Evolutionary conservation across 2,888 invertebrate genomes (phyloP).

Genomic region (Scaptomyza cyrtandrae): DNA sequence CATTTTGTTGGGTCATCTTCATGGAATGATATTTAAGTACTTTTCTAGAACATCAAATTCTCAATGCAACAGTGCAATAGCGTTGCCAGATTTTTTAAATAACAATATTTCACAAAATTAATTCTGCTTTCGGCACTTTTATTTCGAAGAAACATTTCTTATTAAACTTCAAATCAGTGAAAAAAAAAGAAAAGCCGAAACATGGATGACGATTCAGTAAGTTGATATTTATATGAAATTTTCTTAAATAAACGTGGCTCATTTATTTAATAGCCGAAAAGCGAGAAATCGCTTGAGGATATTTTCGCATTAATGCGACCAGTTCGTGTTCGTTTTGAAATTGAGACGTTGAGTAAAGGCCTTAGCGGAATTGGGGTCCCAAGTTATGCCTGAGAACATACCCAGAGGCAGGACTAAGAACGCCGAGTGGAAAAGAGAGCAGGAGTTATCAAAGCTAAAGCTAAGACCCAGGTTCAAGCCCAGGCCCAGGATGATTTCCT

Average conservation of each 20-base stretch:
- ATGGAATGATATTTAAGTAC: neutral
- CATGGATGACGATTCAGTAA: neutral
- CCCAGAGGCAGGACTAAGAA: no score
- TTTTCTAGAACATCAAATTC: neutral
- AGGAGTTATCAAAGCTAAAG: no score
- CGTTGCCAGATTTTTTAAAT: neutral
- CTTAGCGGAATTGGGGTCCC: no score
- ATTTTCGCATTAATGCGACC: neutral
- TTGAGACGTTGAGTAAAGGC: neutral
- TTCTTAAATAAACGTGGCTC: neutral
- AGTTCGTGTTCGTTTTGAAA: neutral
- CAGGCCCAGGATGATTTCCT: no score
- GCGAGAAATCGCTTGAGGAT: neutral
- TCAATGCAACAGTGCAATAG: neutral
- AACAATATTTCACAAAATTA: neutral
- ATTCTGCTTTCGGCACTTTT: neutral
- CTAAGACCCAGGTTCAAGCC: no score
- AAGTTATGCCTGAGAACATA: no score
- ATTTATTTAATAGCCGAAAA: neutral
- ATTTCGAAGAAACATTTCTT: neutral
- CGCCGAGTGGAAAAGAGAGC: no score
- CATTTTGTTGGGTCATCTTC: neutral
- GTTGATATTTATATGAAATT: neutral
- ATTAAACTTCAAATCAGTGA: neutral
- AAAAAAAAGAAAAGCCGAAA: neutral